Conservation (phyloP, 2,797 vertebrate species). For the Crypturellus tataupa region DNA sequence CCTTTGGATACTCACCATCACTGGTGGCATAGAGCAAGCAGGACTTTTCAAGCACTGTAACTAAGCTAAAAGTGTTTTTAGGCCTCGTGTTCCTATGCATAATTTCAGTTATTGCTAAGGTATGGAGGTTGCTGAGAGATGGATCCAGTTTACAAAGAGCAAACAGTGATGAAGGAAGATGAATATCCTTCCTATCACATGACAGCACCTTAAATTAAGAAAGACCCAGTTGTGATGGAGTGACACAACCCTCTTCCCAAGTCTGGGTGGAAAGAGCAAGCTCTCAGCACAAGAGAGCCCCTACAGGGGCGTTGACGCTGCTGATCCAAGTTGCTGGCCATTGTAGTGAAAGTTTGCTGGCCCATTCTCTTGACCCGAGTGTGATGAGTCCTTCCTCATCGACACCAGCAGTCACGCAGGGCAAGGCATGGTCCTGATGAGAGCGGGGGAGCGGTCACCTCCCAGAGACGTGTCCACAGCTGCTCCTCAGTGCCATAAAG, state of each 20-base stretch:
- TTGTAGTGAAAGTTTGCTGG: not conserved
- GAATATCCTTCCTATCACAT: not conserved
- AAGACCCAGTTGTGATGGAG: not conserved
- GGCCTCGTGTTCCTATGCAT: not conserved
- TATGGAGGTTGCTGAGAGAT: not conserved
- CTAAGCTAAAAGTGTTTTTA: not conserved
- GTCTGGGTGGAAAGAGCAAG: not conserved
- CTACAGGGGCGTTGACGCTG: not conserved
- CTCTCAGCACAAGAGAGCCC: too few species aligned
- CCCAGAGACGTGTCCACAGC: not conserved
- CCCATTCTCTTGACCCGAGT: fast-evolving
- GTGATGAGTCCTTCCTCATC: not conserved
- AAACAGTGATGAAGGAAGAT: not conserved
- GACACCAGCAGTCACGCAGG: fast-evolving
- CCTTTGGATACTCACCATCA: not conserved
- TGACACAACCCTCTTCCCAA: not conserved
- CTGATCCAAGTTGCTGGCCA: not conserved
- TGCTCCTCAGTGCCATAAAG: not conserved
- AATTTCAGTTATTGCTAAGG: not conserved
- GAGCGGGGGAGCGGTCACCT: not conserved
- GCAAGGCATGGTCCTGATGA: fast-evolving
- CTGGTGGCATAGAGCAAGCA: not conserved
- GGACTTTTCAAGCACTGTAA: not conserved
- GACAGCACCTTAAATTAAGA: not conserved
- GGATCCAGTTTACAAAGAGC: not conserved